A percentile compares a stretch with the other conserved stretches of the same genome.
Evolutionary conservation across 2,888 invertebrate genomes (phyloP).

Genomic region (Drosophila prolongata): DNA sequence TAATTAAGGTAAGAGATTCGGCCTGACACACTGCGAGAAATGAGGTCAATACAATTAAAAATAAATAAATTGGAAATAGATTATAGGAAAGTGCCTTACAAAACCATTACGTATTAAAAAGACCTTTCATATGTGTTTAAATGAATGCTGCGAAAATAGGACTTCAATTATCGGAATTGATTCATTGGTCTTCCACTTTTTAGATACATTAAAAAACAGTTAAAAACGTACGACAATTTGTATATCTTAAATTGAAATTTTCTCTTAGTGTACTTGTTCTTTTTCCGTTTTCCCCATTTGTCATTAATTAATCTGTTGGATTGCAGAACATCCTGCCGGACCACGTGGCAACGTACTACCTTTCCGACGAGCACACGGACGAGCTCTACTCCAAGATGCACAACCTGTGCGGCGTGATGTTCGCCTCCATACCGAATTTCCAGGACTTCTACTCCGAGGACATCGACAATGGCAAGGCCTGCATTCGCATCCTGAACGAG

Average conservation of each 20-base stretch:
- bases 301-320: slow-evolving; percentile 57
- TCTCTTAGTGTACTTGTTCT: neutral
- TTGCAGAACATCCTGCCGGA: slow-evolving; percentile 96
- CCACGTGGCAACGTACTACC: slow-evolving; percentile 97
- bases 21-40: neutral
- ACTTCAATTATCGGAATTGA: too few species aligned
- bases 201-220: too few species aligned
- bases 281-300: neutral
- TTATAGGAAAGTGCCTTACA: too few species aligned
- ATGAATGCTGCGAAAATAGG: too few species aligned
- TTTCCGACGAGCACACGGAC: slow-evolving; percentile 90
- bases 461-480: slow-evolving; percentile 98
- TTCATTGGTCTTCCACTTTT: too few species aligned
- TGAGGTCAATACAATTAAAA: too few species aligned
- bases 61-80: too few species aligned
- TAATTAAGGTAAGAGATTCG: slow-evolving; percentile 82
- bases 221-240: too few species aligned
- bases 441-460: slow-evolving; percentile 99
- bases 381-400: slow-evolving; percentile 84
- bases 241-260: neutral
- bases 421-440: slow-evolving; percentile 99
- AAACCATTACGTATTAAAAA: too few species aligned
- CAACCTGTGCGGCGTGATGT: slow-evolving; percentile 94
- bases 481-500: slow-evolving; percentile 98
- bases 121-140: too few species aligned